Base-by-base conservation (phyloP, 2,797 vertebrate species). In the Onychomys leucogaster region DNA sequence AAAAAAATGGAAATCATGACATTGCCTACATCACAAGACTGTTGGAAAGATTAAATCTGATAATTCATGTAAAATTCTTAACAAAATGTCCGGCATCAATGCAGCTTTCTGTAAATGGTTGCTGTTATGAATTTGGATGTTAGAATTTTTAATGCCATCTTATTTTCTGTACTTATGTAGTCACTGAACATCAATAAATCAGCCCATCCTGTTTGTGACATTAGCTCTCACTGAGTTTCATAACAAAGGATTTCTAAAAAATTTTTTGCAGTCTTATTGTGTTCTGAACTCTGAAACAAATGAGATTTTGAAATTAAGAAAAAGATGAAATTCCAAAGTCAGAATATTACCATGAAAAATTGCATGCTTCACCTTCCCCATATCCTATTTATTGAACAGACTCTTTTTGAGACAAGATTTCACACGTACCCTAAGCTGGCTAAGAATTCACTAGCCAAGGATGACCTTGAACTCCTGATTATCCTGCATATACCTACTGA, bases 231-330 rank as follows among this genome's bases (percentile, higher is more conserved):
- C 59, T 71, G 85, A 95, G 43, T 78, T 65, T 82, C 46, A 65
- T 55, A 71, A 65, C 49, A 85, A 84, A 92, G n/a, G 59, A 71
- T 88, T 75, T 65, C 32, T 11, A 32, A 67, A 57, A 57, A 57
- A 5, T 25, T 90, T n/a, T n/a, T n/a, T 59, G 32, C 1, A 88
- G 14, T 77, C 81, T 92, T 90, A 85, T 37, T 94, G 46, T 92
- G 46, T 94, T 88, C 76, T 94, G 85, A 94, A 61, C 65, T 91
- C 82, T 85, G 29, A 92, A 85, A 17, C 13, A 95, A 94, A 94
- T 96, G 89, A 65, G 34, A 85, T 91, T 97, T 97, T 94, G 65
- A 95, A 96, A 96, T 96, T 90, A 96, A 91, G 95, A 67, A 89
- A 75, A 94, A 93, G 80, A 69, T 93, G 34, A 94, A 96, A 92